Evolutionary conservation across 2,797 vertebrate genomes (phyloP).

Genomic region (Onychomys leucogaster): DNA sequence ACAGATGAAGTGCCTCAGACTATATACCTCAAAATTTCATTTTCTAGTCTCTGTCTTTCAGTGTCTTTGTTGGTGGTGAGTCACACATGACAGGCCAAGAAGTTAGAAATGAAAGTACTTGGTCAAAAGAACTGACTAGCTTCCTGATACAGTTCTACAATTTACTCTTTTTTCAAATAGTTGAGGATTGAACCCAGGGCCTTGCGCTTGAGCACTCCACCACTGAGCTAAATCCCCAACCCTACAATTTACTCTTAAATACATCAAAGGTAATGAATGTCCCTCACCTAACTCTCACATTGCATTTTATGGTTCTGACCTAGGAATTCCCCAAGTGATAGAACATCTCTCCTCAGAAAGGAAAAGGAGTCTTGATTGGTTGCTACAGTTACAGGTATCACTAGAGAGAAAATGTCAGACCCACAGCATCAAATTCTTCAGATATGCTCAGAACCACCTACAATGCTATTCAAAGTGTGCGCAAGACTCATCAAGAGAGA

Average conservation of each 20-base stretch:
- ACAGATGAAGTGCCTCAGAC: constrained; percentile 28
- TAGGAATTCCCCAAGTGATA: background rate
- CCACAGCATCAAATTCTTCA: background rate
- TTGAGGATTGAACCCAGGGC: too few species aligned
- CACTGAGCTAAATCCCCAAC: too few species aligned
- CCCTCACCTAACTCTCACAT: background rate
- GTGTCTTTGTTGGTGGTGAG: background rate
- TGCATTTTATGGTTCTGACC: background rate
- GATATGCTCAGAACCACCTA: background rate
- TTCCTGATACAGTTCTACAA: background rate
- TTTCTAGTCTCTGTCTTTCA: constrained; percentile 19
- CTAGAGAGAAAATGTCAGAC: background rate
- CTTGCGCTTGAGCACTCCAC: too few species aligned
- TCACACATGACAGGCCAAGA: background rate
- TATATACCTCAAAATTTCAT: background rate
- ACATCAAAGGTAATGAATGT: background rate
- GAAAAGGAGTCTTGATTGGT: background rate
- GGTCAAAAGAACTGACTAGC: constrained; percentile 4
- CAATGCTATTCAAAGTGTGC: background rate
- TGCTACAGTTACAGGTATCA: background rate
- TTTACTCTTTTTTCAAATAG: too few species aligned
- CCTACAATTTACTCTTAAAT: constrained; percentile 47
- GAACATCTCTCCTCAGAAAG: background rate
- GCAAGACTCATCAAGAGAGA: background rate
- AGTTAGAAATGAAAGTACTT: background rate